Conservation (phyloP, 2,113 vertebrate genomes). For the Cairina moschata region DNA sequence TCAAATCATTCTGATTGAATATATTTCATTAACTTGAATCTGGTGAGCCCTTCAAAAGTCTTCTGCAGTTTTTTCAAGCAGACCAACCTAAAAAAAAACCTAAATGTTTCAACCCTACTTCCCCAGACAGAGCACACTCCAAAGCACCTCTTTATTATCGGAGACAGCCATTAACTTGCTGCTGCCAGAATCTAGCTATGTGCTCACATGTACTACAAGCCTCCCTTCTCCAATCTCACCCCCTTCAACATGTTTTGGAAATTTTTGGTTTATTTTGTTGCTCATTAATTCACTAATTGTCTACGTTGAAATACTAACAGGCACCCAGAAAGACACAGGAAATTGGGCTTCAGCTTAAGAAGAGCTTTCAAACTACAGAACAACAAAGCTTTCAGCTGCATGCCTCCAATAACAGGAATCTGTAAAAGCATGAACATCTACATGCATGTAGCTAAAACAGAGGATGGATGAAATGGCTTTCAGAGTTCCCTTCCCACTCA, state of each 20-base stretch:
- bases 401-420: background rate
- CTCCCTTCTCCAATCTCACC: background rate
- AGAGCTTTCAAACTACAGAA: background rate
- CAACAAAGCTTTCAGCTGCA: background rate
- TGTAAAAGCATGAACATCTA: background rate
- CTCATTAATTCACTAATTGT: background rate
- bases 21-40: background rate
- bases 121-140: background rate
- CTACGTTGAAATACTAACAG: background rate
- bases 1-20: background rate
- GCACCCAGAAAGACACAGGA: background rate
- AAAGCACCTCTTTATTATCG: background rate
- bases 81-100: background rate
- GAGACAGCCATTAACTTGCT: background rate
- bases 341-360: background rate
- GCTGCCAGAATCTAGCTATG: background rate
- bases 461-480: background rate
- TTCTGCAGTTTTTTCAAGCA: background rate
- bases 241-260: background rate
- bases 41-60: background rate
- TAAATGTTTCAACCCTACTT: background rate
- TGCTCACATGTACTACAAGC: background rate
- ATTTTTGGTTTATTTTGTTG: background rate
- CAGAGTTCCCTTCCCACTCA: background rate
- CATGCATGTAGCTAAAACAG: background rate